These are phyloP conservation scores for Ophiothrix spiculata DNA, from an alignment of 35 echinoderm and acorn worm genomes.

Conservation along the genomic window DNA sequence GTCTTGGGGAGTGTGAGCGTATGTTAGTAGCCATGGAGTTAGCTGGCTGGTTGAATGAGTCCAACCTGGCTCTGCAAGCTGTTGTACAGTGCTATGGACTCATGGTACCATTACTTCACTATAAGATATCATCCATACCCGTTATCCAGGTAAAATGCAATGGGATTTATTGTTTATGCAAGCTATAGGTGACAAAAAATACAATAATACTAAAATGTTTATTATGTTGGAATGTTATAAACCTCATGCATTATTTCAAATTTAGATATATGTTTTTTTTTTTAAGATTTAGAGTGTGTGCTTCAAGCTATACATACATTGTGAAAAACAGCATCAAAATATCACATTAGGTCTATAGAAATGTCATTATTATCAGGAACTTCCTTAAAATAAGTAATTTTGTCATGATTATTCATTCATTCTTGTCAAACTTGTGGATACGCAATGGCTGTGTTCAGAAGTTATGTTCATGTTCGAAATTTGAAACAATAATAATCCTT, in stretches of 20 bases:
- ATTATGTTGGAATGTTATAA: too few species aligned
- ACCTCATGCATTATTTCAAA: too few species aligned
- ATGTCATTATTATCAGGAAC: neutral
- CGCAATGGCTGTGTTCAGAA: too few species aligned
- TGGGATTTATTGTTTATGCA: constrained; percentile 15
- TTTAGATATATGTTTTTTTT: too few species aligned
- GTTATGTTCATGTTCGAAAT: too few species aligned
- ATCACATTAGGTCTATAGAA: too few species aligned
- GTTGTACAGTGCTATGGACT: constrained; percentile 95
- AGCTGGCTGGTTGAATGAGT: constrained; percentile 98
- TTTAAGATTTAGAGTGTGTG: too few species aligned
- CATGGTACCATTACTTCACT: constrained; percentile 83
- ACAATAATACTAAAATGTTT: too few species aligned
- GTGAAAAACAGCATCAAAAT: too few species aligned
- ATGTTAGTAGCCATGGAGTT: constrained; percentile 97
- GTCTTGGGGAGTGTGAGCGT: constrained; percentile 79
- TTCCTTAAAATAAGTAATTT: neutral
- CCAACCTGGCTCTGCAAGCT: constrained; percentile 90
- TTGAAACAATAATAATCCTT: too few species aligned
- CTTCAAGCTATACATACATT: too few species aligned
- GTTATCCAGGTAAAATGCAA: constrained; percentile 74
- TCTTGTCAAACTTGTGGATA: too few species aligned
- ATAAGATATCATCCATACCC: constrained; percentile 88
- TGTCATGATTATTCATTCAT: neutral
- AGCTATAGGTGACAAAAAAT: constrained; percentile 21